Percentiles rank a stretch among this genome's conserved stretches.
These are phyloP conservation scores for Orthosia gracilis DNA, from an alignment of 2,888 invertebrate species.

Conservation along the genomic window DNA sequence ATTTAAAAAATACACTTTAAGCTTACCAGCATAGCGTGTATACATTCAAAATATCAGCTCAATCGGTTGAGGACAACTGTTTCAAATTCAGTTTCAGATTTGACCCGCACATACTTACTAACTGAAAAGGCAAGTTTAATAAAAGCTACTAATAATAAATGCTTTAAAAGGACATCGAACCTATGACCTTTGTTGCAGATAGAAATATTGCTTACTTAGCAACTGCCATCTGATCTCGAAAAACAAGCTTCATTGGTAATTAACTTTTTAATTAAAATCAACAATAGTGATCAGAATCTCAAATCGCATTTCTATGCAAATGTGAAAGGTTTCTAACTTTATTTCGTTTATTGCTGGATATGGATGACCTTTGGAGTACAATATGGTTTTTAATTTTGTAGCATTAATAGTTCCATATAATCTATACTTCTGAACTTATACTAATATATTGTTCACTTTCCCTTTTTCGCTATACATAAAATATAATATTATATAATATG, in stretches of 20 bases:
- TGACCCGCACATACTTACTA: too few relatives aligned
- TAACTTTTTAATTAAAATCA: conserved; percentile 42
- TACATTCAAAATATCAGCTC: too few relatives aligned
- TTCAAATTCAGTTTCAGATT: too few relatives aligned
- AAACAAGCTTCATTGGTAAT: not conserved
- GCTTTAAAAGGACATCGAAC: not conserved
- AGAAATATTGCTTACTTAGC: conserved; percentile 5
- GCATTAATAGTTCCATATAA: not conserved
- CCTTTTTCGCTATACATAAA: too few relatives aligned
- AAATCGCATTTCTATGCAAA: conserved; percentile 47
- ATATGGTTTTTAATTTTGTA: not conserved
- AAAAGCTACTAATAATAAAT: not conserved
- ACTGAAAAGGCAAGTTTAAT: too few relatives aligned
- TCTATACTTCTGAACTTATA: too few relatives aligned
- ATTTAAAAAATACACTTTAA: too few relatives aligned
- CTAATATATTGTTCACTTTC: too few relatives aligned
- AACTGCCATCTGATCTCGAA: not conserved
- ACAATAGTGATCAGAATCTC: conserved; percentile 38
- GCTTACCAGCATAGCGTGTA: too few relatives aligned
- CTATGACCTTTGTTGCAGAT: not conserved
- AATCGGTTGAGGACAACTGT: too few relatives aligned
- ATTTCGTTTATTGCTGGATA: conserved; percentile 25
- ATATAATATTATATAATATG: too few relatives aligned
- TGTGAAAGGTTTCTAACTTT: conserved; percentile 13
- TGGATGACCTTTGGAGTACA: not conserved